These are phyloP conservation scores for Zaprionus ornatus DNA, from an alignment of 1,140 invertebrate species.

Conservation along the genomic window DNA sequence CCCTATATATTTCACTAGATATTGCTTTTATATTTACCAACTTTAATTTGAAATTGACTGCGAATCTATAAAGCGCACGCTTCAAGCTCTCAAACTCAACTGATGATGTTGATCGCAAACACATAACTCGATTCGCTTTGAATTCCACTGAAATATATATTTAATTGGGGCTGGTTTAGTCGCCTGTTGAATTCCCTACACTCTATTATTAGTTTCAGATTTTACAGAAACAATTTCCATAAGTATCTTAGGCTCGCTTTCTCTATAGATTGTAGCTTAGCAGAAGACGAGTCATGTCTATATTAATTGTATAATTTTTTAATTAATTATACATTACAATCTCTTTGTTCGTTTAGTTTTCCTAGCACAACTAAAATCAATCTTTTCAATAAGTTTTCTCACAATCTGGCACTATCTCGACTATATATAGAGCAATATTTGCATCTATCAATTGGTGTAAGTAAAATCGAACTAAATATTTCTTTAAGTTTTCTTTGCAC, in stretches of 20 bases:
- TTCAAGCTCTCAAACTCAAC: slow-evolving; percentile 47
- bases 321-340: no score
- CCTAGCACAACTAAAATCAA: no score
- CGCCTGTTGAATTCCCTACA: slow-evolving; percentile 20
- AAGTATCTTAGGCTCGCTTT: not conserved
- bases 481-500: slow-evolving; percentile 13
- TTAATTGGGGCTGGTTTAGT: not conserved
- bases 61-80: slow-evolving; percentile 32
- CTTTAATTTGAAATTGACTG: not conserved
- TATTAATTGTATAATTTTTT: not conserved
- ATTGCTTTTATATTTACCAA: slow-evolving; percentile 29
- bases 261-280: not conserved
- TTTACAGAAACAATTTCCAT: not conserved
- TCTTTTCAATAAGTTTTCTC: no score
- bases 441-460: not conserved
- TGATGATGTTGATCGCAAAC: slow-evolving; percentile 28
- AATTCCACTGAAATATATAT: slow-evolving; percentile 1
- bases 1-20: slow-evolving; percentile 1
- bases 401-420: no score
- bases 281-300: not conserved
- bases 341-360: no score
- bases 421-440: not conserved
- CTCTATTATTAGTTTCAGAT: not conserved
- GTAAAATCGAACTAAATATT: not conserved
- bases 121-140: slow-evolving; percentile 31